Base-by-base conservation (phyloP, 2,797 vertebrate genomes). In the Buphagus erythrorhynchus region DNA sequence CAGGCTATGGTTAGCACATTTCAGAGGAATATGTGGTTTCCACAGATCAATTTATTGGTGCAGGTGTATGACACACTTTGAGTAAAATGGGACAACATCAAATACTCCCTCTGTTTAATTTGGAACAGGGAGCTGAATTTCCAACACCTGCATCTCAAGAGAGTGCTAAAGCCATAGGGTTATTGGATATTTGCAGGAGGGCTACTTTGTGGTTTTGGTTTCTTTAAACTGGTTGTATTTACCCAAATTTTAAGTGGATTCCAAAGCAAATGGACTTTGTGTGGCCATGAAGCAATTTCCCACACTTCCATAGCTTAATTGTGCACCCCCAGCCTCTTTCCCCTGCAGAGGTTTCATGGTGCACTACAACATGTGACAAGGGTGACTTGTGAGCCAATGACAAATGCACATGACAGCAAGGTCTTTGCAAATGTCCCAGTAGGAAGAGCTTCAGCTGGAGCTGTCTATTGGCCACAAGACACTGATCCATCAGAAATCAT, bases 61-160 rank as follows among this genome's bases (percentile, higher is more conserved):
- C 66, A 81, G 43, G 51, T 86, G 43, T 31, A 91, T 65, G 71
- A 89, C 52, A 92, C 11, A 28, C 40, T 65, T 46, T 21, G 61
- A 79, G 26, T 88, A 90, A 91, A 84, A 81, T 2, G 17, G 86
- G 88, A 94, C 31, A 21, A 80, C 36, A 80, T 82, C 74, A 93
- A 91, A 91, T 83, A 76, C 18, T 88, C 36, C 16, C 55, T 89
- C 58, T 73, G 46, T 84, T 92, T 92, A 48, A 93, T 73, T 66
- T 84, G 66, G 79, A 95, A 77, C 51, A 84, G 69, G 42, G n/a
- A 86, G 38, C 45, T 85, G 68, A 82, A 80, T 82, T 90, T 86
- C 13, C 13, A 93, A 52, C 36, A 88, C 35, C 49, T 38, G 16
- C 21, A 3, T 89, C 52, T 68, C 72, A 77, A 77, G 21, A 77